Base-by-base conservation (phyloP, 2,888 invertebrate species). In the Tipula confusa region DNA sequence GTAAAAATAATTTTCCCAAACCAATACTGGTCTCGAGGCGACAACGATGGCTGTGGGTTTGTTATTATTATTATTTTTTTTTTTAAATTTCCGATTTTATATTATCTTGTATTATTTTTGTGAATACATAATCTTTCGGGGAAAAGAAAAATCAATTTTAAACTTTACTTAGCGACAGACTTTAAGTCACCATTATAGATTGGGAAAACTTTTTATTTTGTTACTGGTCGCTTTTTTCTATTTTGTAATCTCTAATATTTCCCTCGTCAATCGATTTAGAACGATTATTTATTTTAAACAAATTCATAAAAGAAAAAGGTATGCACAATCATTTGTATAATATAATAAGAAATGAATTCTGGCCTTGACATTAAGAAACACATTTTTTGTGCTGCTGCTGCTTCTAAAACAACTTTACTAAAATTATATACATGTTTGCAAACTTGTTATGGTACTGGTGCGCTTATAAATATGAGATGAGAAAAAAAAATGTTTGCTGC, bases 351-450 rank as follows among this genome's bases (percentile, higher is more conserved):
- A 64, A 64, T 64, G 24, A 9, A 64, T 64, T 64, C 64, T 64
- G 24, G 64, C 64, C 64, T 64, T 64, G 64, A 64, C 64, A 64
- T 64, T 64, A 64, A 64, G 64, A 64, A 9, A 24, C 64, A 18
- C 64, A 64, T 64, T 64, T 64, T 64, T 64, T 64, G n/a, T n/a
- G n/a, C n/a, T n/a, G n/a, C n/a, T n/a, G 64, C 64, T 64, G 64
- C 24, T 24, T 64, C 64, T 64, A 64, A n/a, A 64, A 64, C 64
- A 9, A 64, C 64, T 24, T 9, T 64, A 64, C 18, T 48, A 43
- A 43, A 1, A 24, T 64, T 64, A 9, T 24, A 9, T 24, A 24
- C 24, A 2, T 18, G 64, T 9, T 64, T 24, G 18, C 24, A 64
- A 43, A 43, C 15, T 43, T 64, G 64, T 64, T 18, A 9, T 64